phyloP scores from a whole-genome alignment of 2,888 invertebrate genomes.

The Apodemia duryi region DNA sequence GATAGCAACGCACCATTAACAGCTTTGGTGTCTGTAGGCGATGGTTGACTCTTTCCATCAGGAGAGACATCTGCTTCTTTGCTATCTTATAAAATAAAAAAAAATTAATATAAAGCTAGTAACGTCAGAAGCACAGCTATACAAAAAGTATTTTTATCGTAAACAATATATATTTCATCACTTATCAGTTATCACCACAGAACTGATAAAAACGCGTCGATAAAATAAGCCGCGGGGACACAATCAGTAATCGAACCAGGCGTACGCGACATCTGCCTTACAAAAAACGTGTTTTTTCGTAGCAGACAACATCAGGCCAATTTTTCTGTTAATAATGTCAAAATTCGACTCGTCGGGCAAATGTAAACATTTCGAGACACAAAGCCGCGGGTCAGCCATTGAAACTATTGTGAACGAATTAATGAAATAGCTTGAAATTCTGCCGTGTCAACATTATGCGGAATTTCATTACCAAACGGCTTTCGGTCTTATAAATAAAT shows the following conservation, averaged over 20 bases:
- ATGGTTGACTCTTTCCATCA: no score
- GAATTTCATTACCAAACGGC: neutral
- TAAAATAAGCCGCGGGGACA: slow-evolving; percentile 27
- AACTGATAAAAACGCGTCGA: no score
- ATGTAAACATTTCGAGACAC: slow-evolving; percentile 58
- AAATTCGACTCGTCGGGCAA: slow-evolving; percentile 53
- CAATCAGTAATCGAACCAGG: slow-evolving; percentile 61
- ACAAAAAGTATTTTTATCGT: no score
- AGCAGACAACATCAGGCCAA: slow-evolving; percentile 40
- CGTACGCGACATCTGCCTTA: slow-evolving; percentile 62
- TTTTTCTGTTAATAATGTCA: slow-evolving; percentile 72
- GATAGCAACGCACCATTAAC: no score
- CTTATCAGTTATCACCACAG: no score
- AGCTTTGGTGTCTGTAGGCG: no score
- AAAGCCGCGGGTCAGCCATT: slow-evolving; percentile 42
- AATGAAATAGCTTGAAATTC: slow-evolving; percentile 32
- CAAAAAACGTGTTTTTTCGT: slow-evolving; percentile 56
- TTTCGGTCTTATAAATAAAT: no score
- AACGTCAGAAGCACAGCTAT: no score
- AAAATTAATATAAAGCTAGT: no score
- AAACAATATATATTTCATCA: no score
- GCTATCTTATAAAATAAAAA: no score
- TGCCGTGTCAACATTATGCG: slow-evolving; percentile 22
- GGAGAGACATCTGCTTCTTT: no score
- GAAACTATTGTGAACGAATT: neutral